phyloP scores from a whole-genome alignment of 2,113 vertebrate species.

The Malaclemys terrapin region DNA sequence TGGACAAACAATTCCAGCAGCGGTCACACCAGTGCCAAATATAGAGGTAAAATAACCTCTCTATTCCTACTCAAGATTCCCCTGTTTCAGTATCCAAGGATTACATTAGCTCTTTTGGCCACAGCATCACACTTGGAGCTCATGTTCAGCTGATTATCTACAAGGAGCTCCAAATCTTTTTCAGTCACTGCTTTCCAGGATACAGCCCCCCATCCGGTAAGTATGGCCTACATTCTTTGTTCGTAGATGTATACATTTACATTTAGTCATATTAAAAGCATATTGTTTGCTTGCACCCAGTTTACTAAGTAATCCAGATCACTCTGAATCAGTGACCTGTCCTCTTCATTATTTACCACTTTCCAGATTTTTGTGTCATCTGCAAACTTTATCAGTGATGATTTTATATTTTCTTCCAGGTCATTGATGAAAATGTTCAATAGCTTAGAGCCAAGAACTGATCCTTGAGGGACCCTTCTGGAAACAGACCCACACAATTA shows the following conservation, averaged over 20 bases:
- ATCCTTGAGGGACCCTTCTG: background rate
- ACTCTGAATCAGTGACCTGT: background rate
- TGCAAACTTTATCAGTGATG: background rate
- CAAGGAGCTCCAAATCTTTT: background rate
- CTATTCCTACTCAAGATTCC: background rate
- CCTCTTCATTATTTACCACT: background rate
- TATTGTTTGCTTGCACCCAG: background rate
- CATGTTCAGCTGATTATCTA: background rate
- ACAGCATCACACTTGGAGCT: background rate
- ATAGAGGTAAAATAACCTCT: background rate
- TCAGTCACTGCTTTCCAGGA: background rate
- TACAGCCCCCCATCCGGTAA: background rate
- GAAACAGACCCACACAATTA: background rate
- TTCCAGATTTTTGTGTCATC: no score
- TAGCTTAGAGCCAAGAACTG: background rate
- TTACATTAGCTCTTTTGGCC: background rate
- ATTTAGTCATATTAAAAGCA: background rate
- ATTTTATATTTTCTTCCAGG: background rate
- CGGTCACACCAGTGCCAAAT: background rate
- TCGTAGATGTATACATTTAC: background rate
- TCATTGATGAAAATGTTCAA: background rate
- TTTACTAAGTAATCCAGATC: background rate
- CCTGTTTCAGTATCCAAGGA: background rate
- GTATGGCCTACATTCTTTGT: background rate
- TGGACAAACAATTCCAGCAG: background rate